phyloP scores from a whole-genome alignment of 2,113 vertebrate species.

The Naja naja region DNA sequence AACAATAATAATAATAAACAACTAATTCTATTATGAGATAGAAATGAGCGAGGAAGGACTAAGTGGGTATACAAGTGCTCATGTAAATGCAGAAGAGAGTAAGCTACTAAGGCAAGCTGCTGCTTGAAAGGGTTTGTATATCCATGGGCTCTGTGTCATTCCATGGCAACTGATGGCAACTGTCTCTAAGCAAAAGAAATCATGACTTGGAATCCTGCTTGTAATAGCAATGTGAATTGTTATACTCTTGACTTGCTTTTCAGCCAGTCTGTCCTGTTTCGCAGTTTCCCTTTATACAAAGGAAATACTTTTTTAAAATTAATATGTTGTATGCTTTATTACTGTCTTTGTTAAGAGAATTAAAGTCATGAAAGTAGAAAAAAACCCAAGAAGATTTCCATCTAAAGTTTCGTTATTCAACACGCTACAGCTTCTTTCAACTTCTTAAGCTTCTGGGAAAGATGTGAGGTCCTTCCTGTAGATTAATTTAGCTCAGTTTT shows the following conservation, averaged over 20 bases:
- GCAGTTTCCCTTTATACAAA: neutral
- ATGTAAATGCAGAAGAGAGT: constrained; percentile 6
- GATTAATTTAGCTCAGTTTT: neutral
- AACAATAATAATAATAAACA: neutral
- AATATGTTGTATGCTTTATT: neutral
- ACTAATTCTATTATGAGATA: neutral
- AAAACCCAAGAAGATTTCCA: neutral
- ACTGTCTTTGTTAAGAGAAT: neutral
- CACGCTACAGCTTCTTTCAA: neutral
- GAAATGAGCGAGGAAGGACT: neutral
- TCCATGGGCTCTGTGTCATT: constrained; percentile 10
- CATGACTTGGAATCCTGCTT: constrained; percentile 22
- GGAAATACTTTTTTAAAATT: neutral
- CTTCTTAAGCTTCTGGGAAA: neutral
- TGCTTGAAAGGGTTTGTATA: constrained; percentile 20
- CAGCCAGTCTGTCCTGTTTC: neutral
- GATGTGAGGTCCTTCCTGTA: neutral
- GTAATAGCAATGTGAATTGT: constrained; percentile 1
- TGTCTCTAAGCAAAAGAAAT: constrained; percentile 23
- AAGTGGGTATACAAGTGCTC: neutral
- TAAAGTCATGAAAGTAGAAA: neutral
- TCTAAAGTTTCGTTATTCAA: neutral
- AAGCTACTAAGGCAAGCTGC: neutral
- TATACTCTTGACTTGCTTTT: neutral
- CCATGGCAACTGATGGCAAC: constrained; percentile 33